Conservation (phyloP, 1,140 invertebrate genomes). For the Plutomurus gul region DNA sequence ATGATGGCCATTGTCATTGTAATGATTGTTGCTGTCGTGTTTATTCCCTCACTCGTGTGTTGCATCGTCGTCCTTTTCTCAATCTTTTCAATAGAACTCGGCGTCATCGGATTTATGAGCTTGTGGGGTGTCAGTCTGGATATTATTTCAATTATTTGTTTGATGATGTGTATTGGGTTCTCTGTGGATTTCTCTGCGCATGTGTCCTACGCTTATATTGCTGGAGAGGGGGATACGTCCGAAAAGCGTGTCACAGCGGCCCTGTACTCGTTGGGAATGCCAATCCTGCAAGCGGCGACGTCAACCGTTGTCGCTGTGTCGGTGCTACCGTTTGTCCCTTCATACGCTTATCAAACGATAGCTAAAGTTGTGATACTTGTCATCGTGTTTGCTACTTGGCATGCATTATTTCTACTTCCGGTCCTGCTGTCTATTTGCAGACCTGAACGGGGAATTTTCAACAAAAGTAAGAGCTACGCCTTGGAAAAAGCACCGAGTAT, state of each 20-base stretch:
- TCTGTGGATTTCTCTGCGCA: conserved; percentile 97
- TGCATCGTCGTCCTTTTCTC: too few species aligned
- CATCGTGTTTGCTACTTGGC: conserved; percentile 89
- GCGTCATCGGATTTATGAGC: too few species aligned
- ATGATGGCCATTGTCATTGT: too few species aligned
- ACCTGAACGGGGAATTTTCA: not conserved
- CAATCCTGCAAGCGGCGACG: conserved; percentile 89
- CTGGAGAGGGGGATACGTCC: conserved; percentile 74
- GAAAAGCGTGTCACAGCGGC: conserved; percentile 81
- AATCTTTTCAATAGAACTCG: too few species aligned
- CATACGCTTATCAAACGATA: conserved; percentile 95
- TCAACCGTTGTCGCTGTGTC: conserved; percentile 90
- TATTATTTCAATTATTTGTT: conserved; percentile 96
- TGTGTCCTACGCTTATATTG: conserved; percentile 77
- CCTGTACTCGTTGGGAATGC: conserved; percentile 84
- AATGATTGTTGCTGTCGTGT: too few species aligned
- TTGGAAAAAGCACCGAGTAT: not conserved
- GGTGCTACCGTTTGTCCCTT: conserved; percentile 83
- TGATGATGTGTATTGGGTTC: conserved; percentile 98
- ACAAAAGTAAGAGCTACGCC: not conserved
- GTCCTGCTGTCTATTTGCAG: conserved; percentile 61
- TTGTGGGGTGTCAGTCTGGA: conserved; percentile 93
- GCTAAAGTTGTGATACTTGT: conserved; percentile 97
- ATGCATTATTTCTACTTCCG: conserved; percentile 87
- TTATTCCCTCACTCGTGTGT: too few species aligned